A percentile compares a stretch with the other conserved stretches of the same genome.
These are phyloP conservation scores for Philopotamus ludificatus DNA, from an alignment of 1,140 invertebrate genomes.

Conservation along the genomic window DNA sequence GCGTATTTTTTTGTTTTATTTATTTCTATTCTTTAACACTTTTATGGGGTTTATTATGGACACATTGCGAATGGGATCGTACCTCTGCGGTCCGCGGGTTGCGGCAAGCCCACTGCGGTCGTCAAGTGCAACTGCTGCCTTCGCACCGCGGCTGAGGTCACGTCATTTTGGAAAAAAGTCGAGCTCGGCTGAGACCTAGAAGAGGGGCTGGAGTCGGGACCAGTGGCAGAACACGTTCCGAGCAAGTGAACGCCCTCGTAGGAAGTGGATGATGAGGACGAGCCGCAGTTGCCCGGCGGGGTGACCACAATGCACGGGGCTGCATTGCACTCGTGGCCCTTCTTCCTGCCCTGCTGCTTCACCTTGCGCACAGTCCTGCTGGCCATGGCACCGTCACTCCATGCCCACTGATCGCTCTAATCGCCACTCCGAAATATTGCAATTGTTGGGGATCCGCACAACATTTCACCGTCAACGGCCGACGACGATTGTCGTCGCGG, in stretches of 20 bases:
- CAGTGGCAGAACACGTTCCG: conserved; percentile 28
- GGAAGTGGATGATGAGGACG: conserved; percentile 18
- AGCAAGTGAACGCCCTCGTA: conserved; percentile 30
- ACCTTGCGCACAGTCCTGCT: conserved; percentile 52
- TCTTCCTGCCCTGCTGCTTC: conserved; percentile 49
- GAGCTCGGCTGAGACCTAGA: background rate
- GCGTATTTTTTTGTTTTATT: too few species aligned
- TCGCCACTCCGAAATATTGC: background rate
- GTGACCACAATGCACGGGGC: conserved; percentile 48
- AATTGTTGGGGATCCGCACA: background rate
- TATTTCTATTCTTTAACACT: too few species aligned
- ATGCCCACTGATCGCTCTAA: background rate
- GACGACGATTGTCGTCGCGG: background rate
- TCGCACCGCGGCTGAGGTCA: background rate
- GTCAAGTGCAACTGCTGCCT: background rate
- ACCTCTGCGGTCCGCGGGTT: background rate
- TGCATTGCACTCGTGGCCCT: conserved; percentile 42
- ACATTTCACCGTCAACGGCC: background rate
- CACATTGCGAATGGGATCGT: too few species aligned
- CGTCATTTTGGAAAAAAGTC: background rate
- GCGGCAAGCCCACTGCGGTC: background rate
- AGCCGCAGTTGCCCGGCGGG: conserved; percentile 28
- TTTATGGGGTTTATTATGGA: too few species aligned
- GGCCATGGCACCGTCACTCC: conserved; percentile 48
- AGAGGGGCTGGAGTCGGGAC: background rate